phyloP scores from a whole-genome alignment of 1,140 invertebrate genomes.

The Battus philenor region DNA sequence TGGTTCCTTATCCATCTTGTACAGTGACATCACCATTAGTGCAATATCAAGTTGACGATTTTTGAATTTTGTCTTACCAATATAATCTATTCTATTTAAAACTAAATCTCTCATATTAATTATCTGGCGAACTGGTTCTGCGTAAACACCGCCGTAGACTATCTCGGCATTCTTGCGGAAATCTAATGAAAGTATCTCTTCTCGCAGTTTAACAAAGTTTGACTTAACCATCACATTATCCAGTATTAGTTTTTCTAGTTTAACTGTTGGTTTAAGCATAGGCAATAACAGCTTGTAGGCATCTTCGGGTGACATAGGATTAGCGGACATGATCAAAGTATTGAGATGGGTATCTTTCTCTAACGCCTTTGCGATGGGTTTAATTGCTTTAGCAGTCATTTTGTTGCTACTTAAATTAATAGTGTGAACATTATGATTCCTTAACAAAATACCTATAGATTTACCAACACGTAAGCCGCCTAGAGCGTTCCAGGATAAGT shows the following conservation, averaged over 20 bases:
- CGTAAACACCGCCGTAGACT: slow-evolving; percentile 26
- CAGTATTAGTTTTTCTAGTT: slow-evolving; percentile 34
- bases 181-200: slow-evolving; percentile 25
- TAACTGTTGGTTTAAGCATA: slow-evolving; percentile 31
- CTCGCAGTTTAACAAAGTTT: slow-evolving; percentile 22
- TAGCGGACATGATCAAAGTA: slow-evolving; percentile 57
- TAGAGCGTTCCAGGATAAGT: slow-evolving; percentile 41
- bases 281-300: slow-evolving; percentile 27
- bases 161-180: slow-evolving; percentile 32
- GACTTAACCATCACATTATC: slow-evolving; percentile 35
- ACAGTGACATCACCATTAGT: slow-evolving; percentile 23
- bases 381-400: slow-evolving; percentile 27
- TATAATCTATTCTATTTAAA: slow-evolving; percentile 27
- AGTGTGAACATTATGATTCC: slow-evolving; percentile 22
- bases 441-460: slow-evolving; percentile 28
- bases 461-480: slow-evolving; percentile 26
- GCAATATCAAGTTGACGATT: slow-evolving; percentile 28
- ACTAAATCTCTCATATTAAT: slow-evolving; percentile 31
- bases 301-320: slow-evolving; percentile 51
- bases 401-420: slow-evolving; percentile 45
- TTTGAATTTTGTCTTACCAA: slow-evolving; percentile 22
- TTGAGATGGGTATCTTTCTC: slow-evolving; percentile 32
- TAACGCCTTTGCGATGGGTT: slow-evolving; percentile 23
- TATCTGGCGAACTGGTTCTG: slow-evolving; percentile 21
- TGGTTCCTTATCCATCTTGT: slow-evolving; percentile 18